These are phyloP conservation scores for Lordiphosa andalusiaca DNA, from an alignment of 2,888 invertebrate species.

Conservation along the genomic window DNA sequence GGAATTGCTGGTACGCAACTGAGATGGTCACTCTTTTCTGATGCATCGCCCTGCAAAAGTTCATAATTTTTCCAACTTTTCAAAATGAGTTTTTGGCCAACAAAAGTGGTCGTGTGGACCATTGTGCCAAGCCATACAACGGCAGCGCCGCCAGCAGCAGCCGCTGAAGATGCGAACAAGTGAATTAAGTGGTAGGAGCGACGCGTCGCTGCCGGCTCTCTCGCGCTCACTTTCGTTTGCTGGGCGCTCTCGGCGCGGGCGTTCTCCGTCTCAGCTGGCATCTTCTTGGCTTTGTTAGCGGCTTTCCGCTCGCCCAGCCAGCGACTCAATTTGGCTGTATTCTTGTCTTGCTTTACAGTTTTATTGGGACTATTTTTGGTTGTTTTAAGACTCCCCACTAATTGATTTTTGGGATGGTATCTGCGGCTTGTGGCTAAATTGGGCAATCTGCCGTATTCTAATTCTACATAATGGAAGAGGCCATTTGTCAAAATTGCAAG, in stretches of 20 bases:
- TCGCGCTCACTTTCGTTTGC: conserved; percentile 55
- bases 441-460: conserved; percentile 28
- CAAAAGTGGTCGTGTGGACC: too few species aligned
- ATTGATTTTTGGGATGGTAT: conserved; percentile 20
- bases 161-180: conserved; percentile 60
- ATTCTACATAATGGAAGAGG: conserved; percentile 36
- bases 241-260: conserved; percentile 30
- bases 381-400: conserved; percentile 14
- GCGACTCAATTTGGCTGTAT: conserved; percentile 19
- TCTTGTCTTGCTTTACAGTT: conserved; percentile 24
- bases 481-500: conserved; percentile 43
- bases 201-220: conserved; percentile 12
- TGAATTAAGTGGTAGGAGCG: conserved; percentile 42
- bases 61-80: too few species aligned
- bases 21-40: too few species aligned
- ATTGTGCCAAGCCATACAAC: conserved; percentile 13
- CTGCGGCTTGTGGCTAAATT: conserved; percentile 30
- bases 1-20: too few species aligned
- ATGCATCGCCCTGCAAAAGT: too few species aligned
- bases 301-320: conserved; percentile 1
- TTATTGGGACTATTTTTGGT: conserved; percentile 13
- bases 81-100: too few species aligned
- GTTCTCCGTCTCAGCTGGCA: conserved; percentile 24
- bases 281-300: conserved; percentile 6
- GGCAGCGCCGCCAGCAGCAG: conserved; percentile 14